Conservation (phyloP, 2,797 vertebrate genomes). For the Choloepus didactylus region DNA sequence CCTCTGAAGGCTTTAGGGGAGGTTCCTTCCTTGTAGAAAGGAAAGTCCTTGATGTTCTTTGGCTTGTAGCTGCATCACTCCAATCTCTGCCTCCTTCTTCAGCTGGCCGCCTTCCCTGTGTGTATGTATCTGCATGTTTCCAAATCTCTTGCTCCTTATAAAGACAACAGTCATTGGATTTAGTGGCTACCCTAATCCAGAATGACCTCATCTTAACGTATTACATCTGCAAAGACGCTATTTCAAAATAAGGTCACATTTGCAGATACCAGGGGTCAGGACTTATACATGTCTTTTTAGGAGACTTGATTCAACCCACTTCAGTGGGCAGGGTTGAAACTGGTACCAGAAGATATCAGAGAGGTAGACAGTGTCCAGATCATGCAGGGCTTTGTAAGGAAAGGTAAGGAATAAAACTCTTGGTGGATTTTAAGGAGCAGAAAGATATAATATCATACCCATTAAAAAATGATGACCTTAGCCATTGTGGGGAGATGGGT, state of each 20-base stretch:
- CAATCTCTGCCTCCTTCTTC: not conserved
- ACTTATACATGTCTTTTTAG: not conserved
- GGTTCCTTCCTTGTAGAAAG: no score
- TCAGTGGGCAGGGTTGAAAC: not conserved
- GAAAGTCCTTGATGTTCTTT: no score
- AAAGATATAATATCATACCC: not conserved
- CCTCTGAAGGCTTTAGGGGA: no score
- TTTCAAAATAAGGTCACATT: not conserved
- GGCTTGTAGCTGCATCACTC: no score
- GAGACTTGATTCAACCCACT: not conserved
- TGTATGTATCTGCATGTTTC: no score
- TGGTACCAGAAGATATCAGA: not conserved
- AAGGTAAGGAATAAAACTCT: not conserved
- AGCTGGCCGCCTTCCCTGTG: not conserved
- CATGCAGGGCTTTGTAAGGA: not conserved
- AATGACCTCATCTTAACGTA: not conserved
- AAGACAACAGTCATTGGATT: not conserved
- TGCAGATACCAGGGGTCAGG: not conserved
- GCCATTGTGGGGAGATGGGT: not conserved
- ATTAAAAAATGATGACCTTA: not conserved
- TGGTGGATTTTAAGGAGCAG: not conserved
- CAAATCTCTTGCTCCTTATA: no score
- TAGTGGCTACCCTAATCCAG: not conserved
- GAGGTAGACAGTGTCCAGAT: no score
- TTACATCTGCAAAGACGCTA: not conserved